Percentiles rank a stretch among this genome's conserved stretches.
These are phyloP conservation scores for Acrocyrtus sp. DNA, from an alignment of 2,888 invertebrate genomes.

Conservation along the genomic window DNA sequence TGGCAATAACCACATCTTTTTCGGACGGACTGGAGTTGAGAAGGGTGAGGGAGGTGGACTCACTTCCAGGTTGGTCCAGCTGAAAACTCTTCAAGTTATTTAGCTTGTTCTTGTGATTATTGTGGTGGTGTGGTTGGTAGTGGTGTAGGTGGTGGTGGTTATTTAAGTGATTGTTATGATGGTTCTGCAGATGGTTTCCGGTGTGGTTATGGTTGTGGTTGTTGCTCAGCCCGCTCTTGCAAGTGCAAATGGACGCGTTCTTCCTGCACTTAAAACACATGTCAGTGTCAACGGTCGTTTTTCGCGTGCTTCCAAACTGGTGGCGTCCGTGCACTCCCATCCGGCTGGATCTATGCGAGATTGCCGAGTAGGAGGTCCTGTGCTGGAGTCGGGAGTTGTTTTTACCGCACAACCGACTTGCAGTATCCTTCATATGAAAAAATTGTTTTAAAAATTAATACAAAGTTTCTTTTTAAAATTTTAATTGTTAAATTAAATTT, in stretches of 20 bases:
- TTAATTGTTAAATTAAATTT: too few relatives aligned
- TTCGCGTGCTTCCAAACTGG: slow-evolving; percentile 29
- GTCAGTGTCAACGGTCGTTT: slow-evolving; percentile 22
- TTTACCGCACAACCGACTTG: slow-evolving; percentile 53
- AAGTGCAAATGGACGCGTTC: slow-evolving; percentile 52
- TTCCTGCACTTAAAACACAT: slow-evolving; percentile 57
- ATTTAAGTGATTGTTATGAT: slow-evolving; percentile 17
- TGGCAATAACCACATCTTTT: slow-evolving; percentile 55
- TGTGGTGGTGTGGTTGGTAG: too few relatives aligned
- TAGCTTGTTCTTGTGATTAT: slow-evolving; percentile 24
- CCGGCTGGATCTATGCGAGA: slow-evolving; percentile 54
- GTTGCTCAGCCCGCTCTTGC: slow-evolving; percentile 52
- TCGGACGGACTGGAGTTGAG: slow-evolving; percentile 55
- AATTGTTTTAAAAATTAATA: too few relatives aligned
- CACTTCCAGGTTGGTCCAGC: slow-evolving; percentile 39
- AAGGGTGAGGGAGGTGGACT: slow-evolving; percentile 50
- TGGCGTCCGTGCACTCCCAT: slow-evolving; percentile 38
- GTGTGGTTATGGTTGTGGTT: slow-evolving; percentile 37
- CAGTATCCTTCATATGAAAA: slow-evolving; percentile 53
- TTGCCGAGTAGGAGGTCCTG: slow-evolving; percentile 56
- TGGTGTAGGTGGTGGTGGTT: slow-evolving; percentile 9
- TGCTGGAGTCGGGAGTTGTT: slow-evolving; percentile 49
- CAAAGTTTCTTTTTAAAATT: not conserved
- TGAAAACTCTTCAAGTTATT: slow-evolving; percentile 33
- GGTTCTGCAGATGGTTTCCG: slow-evolving; percentile 33